Evolutionary conservation across 2,113 vertebrate species (phyloP).

Genomic region (Apeltes quadracus): DNA sequence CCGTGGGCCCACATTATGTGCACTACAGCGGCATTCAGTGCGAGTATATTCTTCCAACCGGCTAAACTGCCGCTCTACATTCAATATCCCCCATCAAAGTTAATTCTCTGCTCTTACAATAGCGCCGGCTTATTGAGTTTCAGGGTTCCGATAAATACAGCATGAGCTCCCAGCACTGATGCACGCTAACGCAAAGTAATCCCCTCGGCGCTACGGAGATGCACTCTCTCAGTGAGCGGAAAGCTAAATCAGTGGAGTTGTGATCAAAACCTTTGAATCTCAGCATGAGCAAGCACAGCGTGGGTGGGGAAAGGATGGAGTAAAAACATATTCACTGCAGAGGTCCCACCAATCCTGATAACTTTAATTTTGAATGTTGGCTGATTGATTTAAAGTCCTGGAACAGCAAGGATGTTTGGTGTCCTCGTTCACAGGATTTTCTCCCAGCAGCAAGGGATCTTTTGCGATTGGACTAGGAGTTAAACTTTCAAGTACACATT

Average conservation of each 20-base stretch:
- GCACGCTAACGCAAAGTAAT: constrained; percentile 50
- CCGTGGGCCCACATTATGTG: constrained; percentile 46
- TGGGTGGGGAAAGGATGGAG: constrained; percentile 20
- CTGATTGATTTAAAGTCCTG: background rate
- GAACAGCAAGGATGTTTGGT: constrained; percentile 17
- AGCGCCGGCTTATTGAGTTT: constrained; percentile 66
- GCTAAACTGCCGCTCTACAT: constrained; percentile 54
- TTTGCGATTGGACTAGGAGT: constrained; percentile 16
- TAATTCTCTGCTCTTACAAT: constrained; percentile 62
- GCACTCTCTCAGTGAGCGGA: constrained; percentile 38
- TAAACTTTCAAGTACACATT: constrained; percentile 34
- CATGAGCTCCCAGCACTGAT: constrained; percentile 40
- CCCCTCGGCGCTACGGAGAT: constrained; percentile 47
- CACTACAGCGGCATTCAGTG: constrained; percentile 45
- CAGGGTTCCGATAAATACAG: constrained; percentile 57
- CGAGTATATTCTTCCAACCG: constrained; percentile 40
- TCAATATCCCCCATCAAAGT: constrained; percentile 61
- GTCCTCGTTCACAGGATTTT: constrained; percentile 13
- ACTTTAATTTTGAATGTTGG: constrained; percentile 4
- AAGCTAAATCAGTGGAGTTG: constrained; percentile 45
- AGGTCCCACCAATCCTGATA: background rate
- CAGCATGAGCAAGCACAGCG: constrained; percentile 29
- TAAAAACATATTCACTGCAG: constrained; percentile 23
- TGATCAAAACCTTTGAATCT: constrained; percentile 49
- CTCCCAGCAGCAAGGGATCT: background rate